Base-by-base conservation (phyloP, 2,797 vertebrate genomes). In the Eurystomus glaucurus region DNA sequence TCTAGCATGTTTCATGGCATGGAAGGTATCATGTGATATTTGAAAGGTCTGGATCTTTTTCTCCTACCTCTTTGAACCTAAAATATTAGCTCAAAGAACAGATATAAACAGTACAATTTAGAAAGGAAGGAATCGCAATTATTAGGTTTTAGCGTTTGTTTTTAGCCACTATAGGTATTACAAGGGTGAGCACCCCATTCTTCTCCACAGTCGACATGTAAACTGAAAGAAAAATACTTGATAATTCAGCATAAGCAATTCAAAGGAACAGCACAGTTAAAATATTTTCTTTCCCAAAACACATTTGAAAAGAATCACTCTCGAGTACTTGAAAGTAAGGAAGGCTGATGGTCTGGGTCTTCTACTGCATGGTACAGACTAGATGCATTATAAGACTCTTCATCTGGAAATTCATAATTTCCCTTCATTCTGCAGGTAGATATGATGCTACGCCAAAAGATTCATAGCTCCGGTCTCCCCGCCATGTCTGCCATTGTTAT, bases 401-500 rank as follows among this genome's bases (percentile, higher is more conserved):
- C 9, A 14, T 52, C 10, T 45, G n/a, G 35, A 15, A 46, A 54
- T 17, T 33, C 5, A 11, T 26, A 4, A 0, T 20, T 15, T 54
- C 18, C 41, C 10, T 33, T 35, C 17, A 7, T 6, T 48, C 3
- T 33, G 17, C 77, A 99, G 99, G 99, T 99, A 96, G 99, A 99
- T 13, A 16, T 57, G 62, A 94, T 99, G 77, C 98, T 99, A n/a
- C 97, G 98, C 4, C 98, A 98, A 90, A 99, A 45, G 55, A 91
- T 99, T 84, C 98, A 98, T 37, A 97, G 95, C 20, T 95, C 98
- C 0, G 99, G 99, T 57, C 98, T 99, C 37, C 99, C 99, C 0
- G 98, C 99, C 57, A 91, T 99, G 96, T 99, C 99, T 1, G 99
- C 99, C 43, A 99, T 99, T 2, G 99, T 99, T 23, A 98, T 99